Evolutionary conservation across 2,797 vertebrate species (phyloP), one percentile per base, ranked within the genome.

Genomic region (Sus cebifrons): DNA sequence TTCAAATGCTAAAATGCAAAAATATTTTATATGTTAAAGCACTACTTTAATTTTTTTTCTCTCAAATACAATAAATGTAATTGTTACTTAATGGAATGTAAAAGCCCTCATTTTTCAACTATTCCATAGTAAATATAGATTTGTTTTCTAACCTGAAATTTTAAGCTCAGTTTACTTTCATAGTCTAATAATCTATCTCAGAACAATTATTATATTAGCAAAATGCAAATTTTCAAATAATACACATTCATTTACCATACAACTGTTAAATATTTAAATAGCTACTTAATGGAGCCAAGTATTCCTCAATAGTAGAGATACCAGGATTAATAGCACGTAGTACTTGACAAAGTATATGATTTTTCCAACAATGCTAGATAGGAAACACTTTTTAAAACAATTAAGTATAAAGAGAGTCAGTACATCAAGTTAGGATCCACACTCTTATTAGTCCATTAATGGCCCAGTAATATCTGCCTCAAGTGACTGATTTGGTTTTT

Each of bases 41-140:
- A 86, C 0, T 56, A 18, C 29, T 89, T 58, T 65, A 65, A 81
- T 62, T 77, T 75, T 81, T 81, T 77, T 77, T 23, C 68, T 87
- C 21, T 75, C 52, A 90, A 83, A 74, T 74, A 64, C 49, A 94
- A 87, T 54, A 88, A 29, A 86, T n/a, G 21, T 52, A 68, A 90
- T 32, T 68, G 7, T 60, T 88, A 64, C 40, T 54, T 74, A 81
- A 73, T 27, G 14, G 16, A 68, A 92, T 75, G 1, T 65, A 81
- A 88, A 91, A 90, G 3, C 20, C 14, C 74, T 91, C 74, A 89
- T 75, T 86, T 86, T 88, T 86, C 68, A 85, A 89, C 18, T 92
- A 29, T 32, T 75, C 0, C 18, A 88, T 5, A 32, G 23, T 17
- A 44, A 65, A 77, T 36, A 60, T 1, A 82, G 58, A 32, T 54